These are phyloP conservation scores for Smittia aterrima DNA, from an alignment of 2,888 invertebrate species.

Conservation along the genomic window DNA sequence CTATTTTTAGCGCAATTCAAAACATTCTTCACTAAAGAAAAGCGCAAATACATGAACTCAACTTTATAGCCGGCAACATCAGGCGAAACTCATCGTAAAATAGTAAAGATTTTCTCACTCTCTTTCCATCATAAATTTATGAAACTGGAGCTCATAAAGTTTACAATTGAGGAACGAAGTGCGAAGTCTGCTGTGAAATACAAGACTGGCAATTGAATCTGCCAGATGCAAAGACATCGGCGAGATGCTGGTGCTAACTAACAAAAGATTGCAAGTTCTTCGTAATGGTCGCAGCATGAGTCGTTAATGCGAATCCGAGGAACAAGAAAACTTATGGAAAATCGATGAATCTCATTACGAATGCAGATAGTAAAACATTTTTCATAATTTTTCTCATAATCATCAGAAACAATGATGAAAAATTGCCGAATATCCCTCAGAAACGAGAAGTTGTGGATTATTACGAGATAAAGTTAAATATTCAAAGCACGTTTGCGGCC, in stretches of 20 bases:
- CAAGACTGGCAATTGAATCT: too few species aligned
- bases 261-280: too few species aligned
- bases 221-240: too few species aligned
- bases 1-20: neutral
- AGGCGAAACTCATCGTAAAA: slow-evolving; percentile 35
- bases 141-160: neutral
- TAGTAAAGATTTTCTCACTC: slow-evolving; percentile 16
- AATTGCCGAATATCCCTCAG: slow-evolving; percentile 1
- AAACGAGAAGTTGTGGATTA: neutral
- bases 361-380: slow-evolving; percentile 30
- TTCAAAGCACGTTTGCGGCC: slow-evolving; percentile 26
- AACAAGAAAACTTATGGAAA: neutral
- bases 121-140: slow-evolving; percentile 21
- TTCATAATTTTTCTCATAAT: slow-evolving; percentile 31
- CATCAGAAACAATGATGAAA: slow-evolving; percentile 36
- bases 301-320: too few species aligned
- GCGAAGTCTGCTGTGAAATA: too few species aligned
- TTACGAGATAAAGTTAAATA: slow-evolving; percentile 21
- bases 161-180: too few species aligned
- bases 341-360: slow-evolving; percentile 18
- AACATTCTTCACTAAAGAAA: neutral
- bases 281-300: too few species aligned
- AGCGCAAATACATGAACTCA: slow-evolving; percentile 1
- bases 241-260: too few species aligned
- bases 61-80: slow-evolving; percentile 8